These are phyloP conservation scores for Ephydatia muelleri DNA, from an alignment of 37 sponge, comb jelly and placozoan genomes.

Conservation along the genomic window DNA sequence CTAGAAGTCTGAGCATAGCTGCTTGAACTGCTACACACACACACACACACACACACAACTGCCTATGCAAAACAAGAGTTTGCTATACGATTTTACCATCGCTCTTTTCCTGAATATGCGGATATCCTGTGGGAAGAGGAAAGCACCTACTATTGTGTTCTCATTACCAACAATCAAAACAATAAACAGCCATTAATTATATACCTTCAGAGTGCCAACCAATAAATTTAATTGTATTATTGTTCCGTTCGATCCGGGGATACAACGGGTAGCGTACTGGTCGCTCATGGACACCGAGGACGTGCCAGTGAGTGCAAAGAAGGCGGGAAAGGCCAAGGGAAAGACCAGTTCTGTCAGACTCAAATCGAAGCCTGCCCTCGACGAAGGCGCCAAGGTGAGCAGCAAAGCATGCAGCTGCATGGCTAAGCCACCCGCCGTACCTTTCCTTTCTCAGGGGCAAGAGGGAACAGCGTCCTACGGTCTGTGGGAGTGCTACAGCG, in stretches of 20 bases:
- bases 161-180: too few species aligned
- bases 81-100: too few species aligned
- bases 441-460: background rate
- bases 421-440: background rate
- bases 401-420: background rate
- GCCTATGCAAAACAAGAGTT: too few species aligned
- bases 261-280: background rate
- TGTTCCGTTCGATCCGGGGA: background rate
- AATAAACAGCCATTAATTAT: too few species aligned
- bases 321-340: background rate
- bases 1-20: too few species aligned
- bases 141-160: too few species aligned
- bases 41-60: too few species aligned
- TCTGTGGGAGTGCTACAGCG: slow-evolving; percentile 55
- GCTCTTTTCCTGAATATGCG: too few species aligned
- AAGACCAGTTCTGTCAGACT: background rate
- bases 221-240: background rate
- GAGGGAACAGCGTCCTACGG: slow-evolving; percentile 21
- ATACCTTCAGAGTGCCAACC: too few species aligned
- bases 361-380: background rate
- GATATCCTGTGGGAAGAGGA: too few species aligned
- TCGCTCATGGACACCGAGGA: background rate
- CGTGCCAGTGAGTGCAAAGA: background rate
- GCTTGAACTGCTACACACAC: too few species aligned
- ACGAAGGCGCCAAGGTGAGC: background rate